Evolutionary conservation across 1,140 invertebrate genomes (phyloP).

Genomic region (Drosophila fuyamai): DNA sequence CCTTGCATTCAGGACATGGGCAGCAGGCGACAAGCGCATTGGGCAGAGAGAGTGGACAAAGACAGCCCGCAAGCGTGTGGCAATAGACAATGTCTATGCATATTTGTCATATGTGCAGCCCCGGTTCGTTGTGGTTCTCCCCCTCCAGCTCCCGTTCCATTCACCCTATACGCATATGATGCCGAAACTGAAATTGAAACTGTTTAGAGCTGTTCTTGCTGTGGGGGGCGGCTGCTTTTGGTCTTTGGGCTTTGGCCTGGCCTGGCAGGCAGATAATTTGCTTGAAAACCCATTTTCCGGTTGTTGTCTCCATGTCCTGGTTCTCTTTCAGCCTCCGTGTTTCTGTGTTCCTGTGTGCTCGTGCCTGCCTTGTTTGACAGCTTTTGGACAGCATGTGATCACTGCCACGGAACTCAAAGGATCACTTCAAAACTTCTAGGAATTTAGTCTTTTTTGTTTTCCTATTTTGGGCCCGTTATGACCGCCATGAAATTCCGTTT

Average conservation of each 20-base stretch:
- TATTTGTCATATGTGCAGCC: constrained; percentile 66
- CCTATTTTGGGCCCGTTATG: constrained; percentile 26
- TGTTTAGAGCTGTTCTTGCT: constrained; percentile 64
- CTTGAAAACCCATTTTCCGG: constrained; percentile 81
- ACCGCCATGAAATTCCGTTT: constrained; percentile 26
- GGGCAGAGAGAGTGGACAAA: constrained; percentile 37
- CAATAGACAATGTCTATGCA: constrained; percentile 80
- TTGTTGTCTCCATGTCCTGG: constrained; percentile 48
- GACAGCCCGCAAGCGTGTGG: constrained; percentile 63
- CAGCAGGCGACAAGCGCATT: constrained; percentile 5
- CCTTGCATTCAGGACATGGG: constrained; percentile 8
- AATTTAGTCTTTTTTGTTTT: background rate
- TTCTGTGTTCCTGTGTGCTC: constrained; percentile 7
- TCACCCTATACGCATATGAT: constrained; percentile 12
- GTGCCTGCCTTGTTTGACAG: constrained; percentile 25
- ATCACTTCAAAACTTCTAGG: constrained; percentile 11
- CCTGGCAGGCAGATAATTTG: constrained; percentile 74
- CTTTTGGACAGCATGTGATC: constrained; percentile 31
- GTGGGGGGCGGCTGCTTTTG: constrained; percentile 9
- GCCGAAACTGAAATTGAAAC: constrained; percentile 72
- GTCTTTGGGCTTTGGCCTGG: constrained; percentile 35
- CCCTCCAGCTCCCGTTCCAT: background rate
- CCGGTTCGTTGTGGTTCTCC: constrained; percentile 43
- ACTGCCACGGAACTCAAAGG: constrained; percentile 28
- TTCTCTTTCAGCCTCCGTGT: constrained; percentile 6